A percentile compares a stretch with the other conserved stretches of the same genome.
phyloP scores from a whole-genome alignment of 2,113 vertebrate species.

The Nannospalax galili region DNA sequence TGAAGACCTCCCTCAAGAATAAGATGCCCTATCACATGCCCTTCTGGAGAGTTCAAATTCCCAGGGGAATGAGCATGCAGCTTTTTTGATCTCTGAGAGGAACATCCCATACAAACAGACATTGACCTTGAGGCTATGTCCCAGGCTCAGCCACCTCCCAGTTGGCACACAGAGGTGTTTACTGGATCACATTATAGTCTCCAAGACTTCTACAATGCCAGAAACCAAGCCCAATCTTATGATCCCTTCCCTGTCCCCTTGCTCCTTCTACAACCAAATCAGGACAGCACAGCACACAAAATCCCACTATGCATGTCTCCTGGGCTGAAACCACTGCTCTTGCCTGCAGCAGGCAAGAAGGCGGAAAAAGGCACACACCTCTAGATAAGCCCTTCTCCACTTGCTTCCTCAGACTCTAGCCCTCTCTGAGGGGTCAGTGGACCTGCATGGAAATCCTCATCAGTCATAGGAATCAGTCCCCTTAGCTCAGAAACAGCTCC shows the following conservation, averaged over 20 bases:
- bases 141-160: not conserved
- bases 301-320: not conserved
- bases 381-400: not conserved
- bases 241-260: not conserved
- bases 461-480: not conserved
- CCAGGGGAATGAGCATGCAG: not conserved
- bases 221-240: not conserved
- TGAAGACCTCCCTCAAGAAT: not conserved
- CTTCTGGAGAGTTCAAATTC: constrained; percentile 11
- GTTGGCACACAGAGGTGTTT: not conserved
- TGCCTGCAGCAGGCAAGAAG: not conserved
- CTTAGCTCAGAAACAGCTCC: not conserved
- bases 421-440: not conserved
- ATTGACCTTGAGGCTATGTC: constrained; percentile 1
- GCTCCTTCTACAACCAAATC: not conserved
- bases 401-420: not conserved
- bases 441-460: not conserved
- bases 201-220: not conserved
- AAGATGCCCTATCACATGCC: constrained; percentile 20
- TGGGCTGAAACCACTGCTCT: not conserved
- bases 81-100: not conserved
- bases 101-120: not conserved
- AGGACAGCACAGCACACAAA: not conserved
- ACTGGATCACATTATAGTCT: constrained; percentile 45
- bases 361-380: not conserved